A percentile compares a stretch with the other conserved stretches of the same genome.
These are phyloP conservation scores for Pseudopodoces humilis DNA, from an alignment of 2,113 vertebrate genomes.

Conservation along the genomic window DNA sequence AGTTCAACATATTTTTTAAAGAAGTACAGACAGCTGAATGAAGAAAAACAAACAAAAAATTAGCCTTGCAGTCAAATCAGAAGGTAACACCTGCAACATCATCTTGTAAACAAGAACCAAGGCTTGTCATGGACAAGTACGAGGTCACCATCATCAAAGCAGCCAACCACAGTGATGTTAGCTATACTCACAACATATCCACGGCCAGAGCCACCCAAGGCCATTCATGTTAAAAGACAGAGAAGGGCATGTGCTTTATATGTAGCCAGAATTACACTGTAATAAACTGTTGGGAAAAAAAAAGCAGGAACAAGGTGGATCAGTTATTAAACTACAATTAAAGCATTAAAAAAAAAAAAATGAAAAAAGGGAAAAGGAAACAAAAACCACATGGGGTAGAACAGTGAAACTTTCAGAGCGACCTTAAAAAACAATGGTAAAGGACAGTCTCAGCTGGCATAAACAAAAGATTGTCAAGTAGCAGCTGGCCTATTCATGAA, in stretches of 20 bases:
- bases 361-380: fast-evolving
- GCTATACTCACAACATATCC: neutral
- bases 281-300: neutral
- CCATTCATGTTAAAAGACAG: neutral
- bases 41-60: neutral
- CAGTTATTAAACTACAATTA: neutral
- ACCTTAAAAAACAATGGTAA: neutral
- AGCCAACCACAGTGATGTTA: neutral
- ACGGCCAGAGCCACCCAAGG: neutral
- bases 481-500: neutral
- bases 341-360: neutral
- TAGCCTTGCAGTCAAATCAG: neutral
- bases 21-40: neutral
- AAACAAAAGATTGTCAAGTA: neutral
- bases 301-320: neutral
- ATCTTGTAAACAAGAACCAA: neutral
- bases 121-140: neutral
- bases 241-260: neutral
- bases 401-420: neutral
- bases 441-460: neutral
- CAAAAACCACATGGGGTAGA: neutral
- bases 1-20: neutral
- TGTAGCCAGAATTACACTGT: neutral
- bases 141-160: neutral
- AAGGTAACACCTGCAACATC: neutral